Conservation (phyloP, 2,113 vertebrate species). For the Campylomormyrus numenius region DNA sequence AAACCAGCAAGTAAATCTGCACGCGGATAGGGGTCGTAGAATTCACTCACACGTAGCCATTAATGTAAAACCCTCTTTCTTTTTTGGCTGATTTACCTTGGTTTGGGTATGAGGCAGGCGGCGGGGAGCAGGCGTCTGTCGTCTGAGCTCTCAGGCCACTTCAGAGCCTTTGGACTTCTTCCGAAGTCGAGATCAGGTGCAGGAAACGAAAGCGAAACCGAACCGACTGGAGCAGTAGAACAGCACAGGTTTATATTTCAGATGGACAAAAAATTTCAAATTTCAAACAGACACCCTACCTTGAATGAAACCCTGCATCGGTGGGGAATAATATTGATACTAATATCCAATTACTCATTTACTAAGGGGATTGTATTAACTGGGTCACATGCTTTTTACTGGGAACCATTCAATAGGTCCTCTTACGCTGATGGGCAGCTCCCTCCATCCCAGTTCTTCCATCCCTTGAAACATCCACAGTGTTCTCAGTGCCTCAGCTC, state of each 20-base stretch:
- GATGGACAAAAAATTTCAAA: neutral
- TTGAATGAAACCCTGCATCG: neutral
- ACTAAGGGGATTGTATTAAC: no score
- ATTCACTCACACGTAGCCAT: no score
- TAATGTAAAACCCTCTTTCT: no score
- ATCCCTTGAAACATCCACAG: no score
- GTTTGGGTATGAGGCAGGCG: neutral
- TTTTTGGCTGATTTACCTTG: neutral
- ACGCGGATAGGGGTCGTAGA: no score
- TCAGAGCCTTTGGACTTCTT: neutral
- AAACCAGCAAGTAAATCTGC: no score
- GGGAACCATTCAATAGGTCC: no score
- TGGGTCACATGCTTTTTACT: neutral
- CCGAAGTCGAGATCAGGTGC: neutral
- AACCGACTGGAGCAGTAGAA: neutral
- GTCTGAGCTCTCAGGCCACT: neutral
- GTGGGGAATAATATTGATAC: no score
- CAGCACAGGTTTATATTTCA: neutral
- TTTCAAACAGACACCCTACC: neutral
- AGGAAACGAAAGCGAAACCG: neutral
- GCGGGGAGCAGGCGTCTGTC: neutral
- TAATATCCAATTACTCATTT: no score
- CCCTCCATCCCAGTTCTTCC: no score
- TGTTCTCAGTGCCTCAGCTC: no score
- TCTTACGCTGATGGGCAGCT: no score